A percentile compares a stretch with the other conserved stretches of the same genome.
Evolutionary conservation across 2,113 vertebrate genomes (phyloP).

Genomic region (Mola mola): DNA sequence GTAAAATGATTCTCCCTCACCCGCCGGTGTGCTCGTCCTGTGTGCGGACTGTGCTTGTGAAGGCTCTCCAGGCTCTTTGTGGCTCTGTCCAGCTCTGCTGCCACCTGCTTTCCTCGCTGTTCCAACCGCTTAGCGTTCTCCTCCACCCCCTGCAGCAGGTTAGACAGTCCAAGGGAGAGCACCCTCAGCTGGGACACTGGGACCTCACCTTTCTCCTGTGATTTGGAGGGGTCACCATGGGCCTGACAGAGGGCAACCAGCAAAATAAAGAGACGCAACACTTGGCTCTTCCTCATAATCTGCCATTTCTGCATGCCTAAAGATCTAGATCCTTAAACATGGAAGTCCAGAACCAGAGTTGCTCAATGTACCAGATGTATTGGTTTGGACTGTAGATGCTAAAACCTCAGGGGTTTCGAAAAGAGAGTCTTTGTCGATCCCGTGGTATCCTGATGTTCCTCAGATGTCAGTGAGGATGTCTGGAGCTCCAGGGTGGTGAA

Average conservation of each 20-base stretch:
- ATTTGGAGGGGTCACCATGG: background rate
- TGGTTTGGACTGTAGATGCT: background rate
- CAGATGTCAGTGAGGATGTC: too few species aligned
- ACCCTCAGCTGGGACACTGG: constrained; percentile 46
- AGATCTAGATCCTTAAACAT: constrained; percentile 5
- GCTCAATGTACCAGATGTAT: background rate
- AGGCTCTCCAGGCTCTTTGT: constrained; percentile 35
- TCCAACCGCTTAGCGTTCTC: constrained; percentile 40
- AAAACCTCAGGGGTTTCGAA: background rate
- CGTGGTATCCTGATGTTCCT: constrained; percentile 6
- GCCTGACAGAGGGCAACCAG: constrained; percentile 33
- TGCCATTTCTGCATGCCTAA: background rate
- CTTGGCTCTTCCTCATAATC: constrained; percentile 20
- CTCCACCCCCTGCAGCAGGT: constrained; percentile 47
- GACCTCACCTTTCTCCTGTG: constrained; percentile 27
- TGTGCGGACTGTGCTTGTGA: constrained; percentile 11
- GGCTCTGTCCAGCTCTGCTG: constrained; percentile 19
- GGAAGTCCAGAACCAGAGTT: constrained; percentile 5
- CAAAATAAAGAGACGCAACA: constrained; percentile 37
- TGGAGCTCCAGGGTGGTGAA: constrained; percentile 8
- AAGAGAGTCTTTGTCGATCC: background rate
- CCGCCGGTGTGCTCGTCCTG: constrained; percentile 46
- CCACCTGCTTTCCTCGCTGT: constrained; percentile 17
- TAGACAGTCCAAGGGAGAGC: constrained; percentile 48
- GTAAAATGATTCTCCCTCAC: constrained; percentile 33